These are phyloP conservation scores for Rotaria magnacalcarata DNA, from an alignment of 2,888 invertebrate species.

Conservation along the genomic window DNA sequence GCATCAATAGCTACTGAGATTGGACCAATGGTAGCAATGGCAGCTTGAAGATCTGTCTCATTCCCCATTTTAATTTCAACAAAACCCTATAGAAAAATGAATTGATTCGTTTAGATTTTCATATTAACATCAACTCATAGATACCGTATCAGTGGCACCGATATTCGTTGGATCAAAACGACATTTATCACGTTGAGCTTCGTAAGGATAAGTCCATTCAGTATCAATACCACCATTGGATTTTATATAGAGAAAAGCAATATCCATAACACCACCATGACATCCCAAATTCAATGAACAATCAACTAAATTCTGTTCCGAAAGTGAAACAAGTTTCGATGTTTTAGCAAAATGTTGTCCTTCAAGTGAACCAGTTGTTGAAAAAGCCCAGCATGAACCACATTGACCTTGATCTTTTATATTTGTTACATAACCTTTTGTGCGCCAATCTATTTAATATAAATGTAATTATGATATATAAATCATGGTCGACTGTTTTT, in stretches of 20 bases:
- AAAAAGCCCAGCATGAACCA: slow-evolving; percentile 54
- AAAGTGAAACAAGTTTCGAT: slow-evolving; percentile 50
- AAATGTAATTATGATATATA: too few species aligned
- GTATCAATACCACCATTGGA: slow-evolving; percentile 38
- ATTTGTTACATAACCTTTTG: slow-evolving; percentile 54
- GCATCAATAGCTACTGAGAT: slow-evolving; percentile 43
- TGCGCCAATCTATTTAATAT: slow-evolving; percentile 52
- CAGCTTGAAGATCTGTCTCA: slow-evolving; percentile 30
- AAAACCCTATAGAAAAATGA: too few species aligned
- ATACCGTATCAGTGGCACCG: too few species aligned
- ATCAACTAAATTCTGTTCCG: slow-evolving; percentile 53
- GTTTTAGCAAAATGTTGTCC: slow-evolving; percentile 63
- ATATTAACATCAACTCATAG: too few species aligned
- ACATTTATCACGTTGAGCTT: slow-evolving; percentile 10
- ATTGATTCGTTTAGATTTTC: too few species aligned
- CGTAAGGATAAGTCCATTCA: slow-evolving; percentile 35
- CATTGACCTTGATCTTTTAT: slow-evolving; percentile 55
- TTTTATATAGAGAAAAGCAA: too few species aligned
- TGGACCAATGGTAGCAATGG: slow-evolving; percentile 36
- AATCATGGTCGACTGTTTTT: too few species aligned
- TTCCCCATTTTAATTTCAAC: not conserved
- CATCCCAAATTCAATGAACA: slow-evolving; percentile 48
- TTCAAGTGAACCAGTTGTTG: slow-evolving; percentile 60
- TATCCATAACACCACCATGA: too few species aligned
- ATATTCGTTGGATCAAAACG: too few species aligned